These are phyloP conservation scores for Ellobium chinense DNA, from an alignment of 2,888 invertebrate species.

Conservation along the genomic window DNA sequence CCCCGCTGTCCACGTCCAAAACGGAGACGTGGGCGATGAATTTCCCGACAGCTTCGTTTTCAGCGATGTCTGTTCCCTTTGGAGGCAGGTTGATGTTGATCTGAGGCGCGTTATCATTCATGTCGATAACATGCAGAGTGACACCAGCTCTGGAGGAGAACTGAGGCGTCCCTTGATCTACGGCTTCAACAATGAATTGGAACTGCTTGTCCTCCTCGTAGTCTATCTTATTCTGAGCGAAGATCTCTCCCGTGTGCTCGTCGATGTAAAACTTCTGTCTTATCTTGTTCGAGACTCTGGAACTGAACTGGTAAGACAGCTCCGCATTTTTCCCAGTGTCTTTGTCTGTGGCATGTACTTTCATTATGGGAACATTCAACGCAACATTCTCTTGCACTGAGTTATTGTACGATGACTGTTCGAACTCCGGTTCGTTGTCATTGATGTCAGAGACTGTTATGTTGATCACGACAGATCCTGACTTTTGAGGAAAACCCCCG, in stretches of 20 bases:
- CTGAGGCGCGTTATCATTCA: slow-evolving; percentile 84
- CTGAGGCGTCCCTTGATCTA: slow-evolving; percentile 62
- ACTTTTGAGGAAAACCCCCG: slow-evolving; percentile 64
- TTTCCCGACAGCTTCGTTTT: slow-evolving; percentile 90
- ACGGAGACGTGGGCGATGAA: slow-evolving; percentile 97
- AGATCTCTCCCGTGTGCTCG: slow-evolving; percentile 88
- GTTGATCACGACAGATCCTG: slow-evolving; percentile 67
- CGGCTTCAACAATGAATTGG: slow-evolving; percentile 83
- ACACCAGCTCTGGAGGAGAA: slow-evolving; percentile 80
- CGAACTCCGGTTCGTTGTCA: slow-evolving; percentile 68
- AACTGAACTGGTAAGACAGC: slow-evolving; percentile 78
- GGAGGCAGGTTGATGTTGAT: slow-evolving; percentile 91
- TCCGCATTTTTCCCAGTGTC: slow-evolving; percentile 89
- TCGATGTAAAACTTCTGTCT: slow-evolving; percentile 82
- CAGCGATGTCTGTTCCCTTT: slow-evolving; percentile 83
- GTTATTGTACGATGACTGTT: slow-evolving; percentile 58
- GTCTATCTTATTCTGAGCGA: slow-evolving; percentile 88
- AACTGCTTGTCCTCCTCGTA: slow-evolving; percentile 87
- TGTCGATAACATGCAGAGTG: slow-evolving; percentile 82
- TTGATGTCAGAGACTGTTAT: slow-evolving; percentile 70
- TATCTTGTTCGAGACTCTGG: slow-evolving; percentile 60
- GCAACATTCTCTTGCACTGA: slow-evolving; percentile 62
- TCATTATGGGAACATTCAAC: slow-evolving; percentile 59
- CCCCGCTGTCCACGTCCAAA: slow-evolving; percentile 63
- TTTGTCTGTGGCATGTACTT: slow-evolving; percentile 88